These are phyloP conservation scores for Oenanthe melanoleuca DNA, from an alignment of 2,113 vertebrate genomes.

Conservation along the genomic window DNA sequence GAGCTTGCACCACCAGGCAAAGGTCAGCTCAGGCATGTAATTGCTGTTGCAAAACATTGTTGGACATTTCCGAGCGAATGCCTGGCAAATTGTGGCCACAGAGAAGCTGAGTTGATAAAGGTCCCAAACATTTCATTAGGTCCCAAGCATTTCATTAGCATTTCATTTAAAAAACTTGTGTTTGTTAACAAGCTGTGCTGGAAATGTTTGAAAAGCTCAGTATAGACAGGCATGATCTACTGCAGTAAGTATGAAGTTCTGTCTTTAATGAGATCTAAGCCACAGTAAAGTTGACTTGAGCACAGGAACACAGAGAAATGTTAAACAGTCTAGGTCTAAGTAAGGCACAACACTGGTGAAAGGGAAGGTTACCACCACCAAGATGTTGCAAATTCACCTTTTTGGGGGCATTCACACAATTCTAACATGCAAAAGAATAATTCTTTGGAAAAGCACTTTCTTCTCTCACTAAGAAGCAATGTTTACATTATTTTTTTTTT, in stretches of 20 bases:
- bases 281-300: neutral
- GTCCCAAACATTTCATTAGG: neutral
- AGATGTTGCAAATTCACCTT: neutral
- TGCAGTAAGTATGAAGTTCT: neutral
- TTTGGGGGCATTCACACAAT: neutral
- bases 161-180: neutral
- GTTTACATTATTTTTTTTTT: neutral
- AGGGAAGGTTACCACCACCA: neutral
- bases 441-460: neutral
- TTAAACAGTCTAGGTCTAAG: neutral
- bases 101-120: neutral
- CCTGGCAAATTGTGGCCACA: neutral
- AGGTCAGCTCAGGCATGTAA: neutral
- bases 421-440: neutral
- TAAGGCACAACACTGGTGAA: neutral
- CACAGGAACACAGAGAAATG: neutral
- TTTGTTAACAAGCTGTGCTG: slow-evolving; percentile 21
- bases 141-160: neutral
- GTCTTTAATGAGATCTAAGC: neutral
- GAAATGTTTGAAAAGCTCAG: slow-evolving; percentile 27
- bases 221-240: neutral
- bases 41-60: neutral
- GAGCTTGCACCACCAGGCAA: neutral
- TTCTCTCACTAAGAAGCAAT: neutral
- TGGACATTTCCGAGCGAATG: neutral